Evolutionary conservation across 1,140 invertebrate genomes (phyloP).

Genomic region (Ceratosolen solmsi): DNA sequence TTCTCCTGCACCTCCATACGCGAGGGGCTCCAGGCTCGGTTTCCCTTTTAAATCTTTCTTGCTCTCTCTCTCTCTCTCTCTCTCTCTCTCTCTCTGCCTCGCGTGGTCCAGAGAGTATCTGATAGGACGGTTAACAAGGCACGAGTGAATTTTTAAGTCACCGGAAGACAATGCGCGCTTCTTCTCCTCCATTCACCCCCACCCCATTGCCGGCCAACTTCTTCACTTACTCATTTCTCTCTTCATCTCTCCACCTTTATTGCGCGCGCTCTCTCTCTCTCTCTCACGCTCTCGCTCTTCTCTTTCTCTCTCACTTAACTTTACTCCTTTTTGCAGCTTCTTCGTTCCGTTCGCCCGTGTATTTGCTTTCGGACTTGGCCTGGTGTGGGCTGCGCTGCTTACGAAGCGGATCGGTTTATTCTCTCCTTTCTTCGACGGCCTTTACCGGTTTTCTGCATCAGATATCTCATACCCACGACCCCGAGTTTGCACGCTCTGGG

Average conservation of each 20-base stretch:
- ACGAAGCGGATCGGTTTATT: constrained; percentile 20
- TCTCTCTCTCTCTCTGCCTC: constrained; percentile 47
- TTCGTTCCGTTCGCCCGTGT: constrained; percentile 57
- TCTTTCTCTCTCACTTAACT: not conserved
- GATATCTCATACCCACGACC: constrained; percentile 69
- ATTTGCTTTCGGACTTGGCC: constrained; percentile 59
- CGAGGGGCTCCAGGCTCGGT: constrained; percentile 29
- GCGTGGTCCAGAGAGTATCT: constrained; percentile 61
- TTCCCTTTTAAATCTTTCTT: constrained; percentile 11
- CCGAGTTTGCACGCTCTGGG: constrained; percentile 53
- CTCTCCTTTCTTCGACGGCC: constrained; percentile 55
- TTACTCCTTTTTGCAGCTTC: constrained; percentile 22
- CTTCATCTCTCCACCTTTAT: constrained; percentile 19
- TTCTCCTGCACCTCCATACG: constrained; percentile 26
- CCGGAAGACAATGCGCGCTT: constrained; percentile 67
- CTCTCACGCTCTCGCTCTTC: constrained; percentile 10
- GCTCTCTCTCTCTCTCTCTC: constrained; percentile 46
- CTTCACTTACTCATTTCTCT: constrained; percentile 1
- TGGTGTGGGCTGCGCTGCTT: constrained; percentile 35
- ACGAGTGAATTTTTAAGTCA: constrained; percentile 73
- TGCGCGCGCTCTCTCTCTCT: constrained; percentile 20
- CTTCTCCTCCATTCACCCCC: constrained; percentile 20
- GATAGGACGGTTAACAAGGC: constrained; percentile 71
- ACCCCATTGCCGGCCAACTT: too few relatives aligned
- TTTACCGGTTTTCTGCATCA: constrained; percentile 72